Percentiles rank a stretch among this genome's conserved stretches.
Conservation (phyloP, 1,140 invertebrate genomes). For the Delia radicum region DNA sequence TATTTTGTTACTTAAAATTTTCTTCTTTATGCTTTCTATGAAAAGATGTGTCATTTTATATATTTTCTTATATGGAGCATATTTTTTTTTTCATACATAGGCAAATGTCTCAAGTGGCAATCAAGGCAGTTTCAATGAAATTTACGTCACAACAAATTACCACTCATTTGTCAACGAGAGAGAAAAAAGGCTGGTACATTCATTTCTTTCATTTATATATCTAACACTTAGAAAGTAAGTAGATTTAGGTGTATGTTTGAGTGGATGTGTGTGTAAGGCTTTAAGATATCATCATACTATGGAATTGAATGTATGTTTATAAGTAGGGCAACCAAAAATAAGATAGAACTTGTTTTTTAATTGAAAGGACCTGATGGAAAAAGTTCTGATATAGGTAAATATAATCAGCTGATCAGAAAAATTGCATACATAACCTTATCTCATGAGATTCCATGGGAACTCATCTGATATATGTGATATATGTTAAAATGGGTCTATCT, state of each 20-base stretch:
- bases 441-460: too few relatives aligned
- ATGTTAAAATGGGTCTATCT: too few relatives aligned
- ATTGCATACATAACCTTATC: too few relatives aligned
- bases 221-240: neutral
- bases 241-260: neutral
- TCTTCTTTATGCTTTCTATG: neutral
- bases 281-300: neutral
- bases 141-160: constrained; percentile 55
- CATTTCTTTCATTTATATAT: neutral
- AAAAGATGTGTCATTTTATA: neutral
- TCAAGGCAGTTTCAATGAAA: constrained; percentile 55
- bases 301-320: too few relatives aligned
- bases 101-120: constrained; percentile 54
- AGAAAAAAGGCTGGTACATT: neutral
- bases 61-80: neutral
- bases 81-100: neutral
- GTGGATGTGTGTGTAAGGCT: neutral
- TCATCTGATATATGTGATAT: too few relatives aligned
- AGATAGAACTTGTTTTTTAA: too few relatives aligned
- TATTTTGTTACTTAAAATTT: neutral
- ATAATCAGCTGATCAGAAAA: too few relatives aligned
- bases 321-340: too few relatives aligned
- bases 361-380: too few relatives aligned
- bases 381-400: too few relatives aligned
- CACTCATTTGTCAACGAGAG: constrained; percentile 49